Conservation (phyloP, 1,140 invertebrate genomes). For the Onthophagus taurus region DNA sequence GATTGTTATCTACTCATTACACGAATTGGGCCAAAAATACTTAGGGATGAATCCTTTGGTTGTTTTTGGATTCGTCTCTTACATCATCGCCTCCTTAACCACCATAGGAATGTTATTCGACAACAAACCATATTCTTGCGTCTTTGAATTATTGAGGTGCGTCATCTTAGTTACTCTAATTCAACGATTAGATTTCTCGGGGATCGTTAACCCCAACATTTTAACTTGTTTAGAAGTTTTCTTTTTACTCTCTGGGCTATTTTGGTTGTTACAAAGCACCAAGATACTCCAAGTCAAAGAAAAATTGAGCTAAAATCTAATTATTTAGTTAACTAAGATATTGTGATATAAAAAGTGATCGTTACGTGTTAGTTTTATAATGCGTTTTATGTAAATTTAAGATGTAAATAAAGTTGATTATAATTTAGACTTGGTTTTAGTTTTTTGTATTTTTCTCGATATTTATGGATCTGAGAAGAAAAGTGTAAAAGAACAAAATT, state of each 20-base stretch:
- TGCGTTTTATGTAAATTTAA: no score
- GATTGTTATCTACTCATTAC: constrained; percentile 39
- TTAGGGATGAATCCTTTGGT: constrained; percentile 45
- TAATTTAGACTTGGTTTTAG: no score
- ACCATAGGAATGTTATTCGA: constrained; percentile 64
- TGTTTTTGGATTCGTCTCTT: constrained; percentile 46
- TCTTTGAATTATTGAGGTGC: constrained; percentile 33
- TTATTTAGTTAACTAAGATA: no score
- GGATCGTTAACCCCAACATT: constrained; percentile 19
- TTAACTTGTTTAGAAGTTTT: constrained; percentile 32
- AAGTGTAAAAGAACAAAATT: no score
- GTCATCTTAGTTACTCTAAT: constrained; percentile 30
- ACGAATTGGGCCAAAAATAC: neutral
- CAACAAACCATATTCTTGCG: constrained; percentile 29
- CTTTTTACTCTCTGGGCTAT: constrained; percentile 36
- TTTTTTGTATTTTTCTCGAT: no score
- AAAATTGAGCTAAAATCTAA: no score
- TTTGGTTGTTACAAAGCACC: constrained; percentile 37
- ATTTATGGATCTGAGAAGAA: no score
- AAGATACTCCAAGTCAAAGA: constrained; percentile 31
- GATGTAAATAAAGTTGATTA: no score
- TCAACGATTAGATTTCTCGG: constrained; percentile 26
- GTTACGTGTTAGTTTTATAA: no score
- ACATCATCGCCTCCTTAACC: constrained; percentile 55
- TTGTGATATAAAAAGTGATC: no score